These are phyloP conservation scores for Hippopotamyrus pictus DNA, from an alignment of 2,797 vertebrate genomes.

Conservation along the genomic window DNA sequence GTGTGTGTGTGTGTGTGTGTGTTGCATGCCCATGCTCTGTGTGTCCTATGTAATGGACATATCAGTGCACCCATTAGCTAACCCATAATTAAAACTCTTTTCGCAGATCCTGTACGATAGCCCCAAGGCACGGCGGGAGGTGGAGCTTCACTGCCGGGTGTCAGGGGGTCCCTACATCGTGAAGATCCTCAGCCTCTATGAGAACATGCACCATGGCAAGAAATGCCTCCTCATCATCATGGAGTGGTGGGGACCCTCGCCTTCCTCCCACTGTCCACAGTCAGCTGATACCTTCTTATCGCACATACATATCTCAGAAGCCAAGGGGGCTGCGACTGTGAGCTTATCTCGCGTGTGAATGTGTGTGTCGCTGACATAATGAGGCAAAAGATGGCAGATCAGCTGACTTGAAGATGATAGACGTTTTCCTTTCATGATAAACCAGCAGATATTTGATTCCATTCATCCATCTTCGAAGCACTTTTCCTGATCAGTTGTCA, in stretches of 20 bases:
- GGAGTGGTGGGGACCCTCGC: slow-evolving; percentile 77
- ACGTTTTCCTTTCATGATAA: not conserved
- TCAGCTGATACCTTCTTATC: not conserved
- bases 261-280: not conserved
- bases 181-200: slow-evolving; percentile 83
- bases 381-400: not conserved
- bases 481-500: not conserved
- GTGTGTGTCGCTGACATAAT: not conserved
- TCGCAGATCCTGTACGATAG: slow-evolving; percentile 86
- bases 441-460: not conserved
- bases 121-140: slow-evolving; percentile 89
- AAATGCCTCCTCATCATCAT: slow-evolving; percentile 96
- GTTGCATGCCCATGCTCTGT: not conserved
- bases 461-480: not conserved
- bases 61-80: not conserved
- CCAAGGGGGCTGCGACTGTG: not conserved
- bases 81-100: not conserved
- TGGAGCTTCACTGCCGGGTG: slow-evolving; percentile 88
- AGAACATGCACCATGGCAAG: slow-evolving; percentile 91
- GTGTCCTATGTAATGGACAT: not conserved
- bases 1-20: not conserved
- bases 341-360: not conserved
- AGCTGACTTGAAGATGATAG: not conserved
- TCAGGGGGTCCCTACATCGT: slow-evolving; percentile 89
- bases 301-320: not conserved